A percentile compares a stretch with the other conserved stretches of the same genome.
phyloP scores from a whole-genome alignment of 2,797 vertebrate genomes.

The Coendou prehensilis region DNA sequence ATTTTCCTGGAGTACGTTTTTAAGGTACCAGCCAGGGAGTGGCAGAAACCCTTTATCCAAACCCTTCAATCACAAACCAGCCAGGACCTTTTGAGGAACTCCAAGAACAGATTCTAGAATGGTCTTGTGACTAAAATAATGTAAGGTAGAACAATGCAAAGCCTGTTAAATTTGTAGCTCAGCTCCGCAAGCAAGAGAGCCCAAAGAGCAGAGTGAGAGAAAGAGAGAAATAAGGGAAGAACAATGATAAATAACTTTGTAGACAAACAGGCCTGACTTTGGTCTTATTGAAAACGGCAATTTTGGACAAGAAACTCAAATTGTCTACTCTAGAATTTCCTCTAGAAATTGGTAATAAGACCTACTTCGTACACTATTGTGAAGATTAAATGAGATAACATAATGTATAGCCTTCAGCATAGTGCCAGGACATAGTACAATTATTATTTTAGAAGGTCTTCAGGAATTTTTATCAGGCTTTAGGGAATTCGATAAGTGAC shows the following conservation, averaged over 20 bases:
- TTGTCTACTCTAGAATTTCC: background rate
- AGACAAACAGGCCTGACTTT: background rate
- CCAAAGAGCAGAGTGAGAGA: background rate
- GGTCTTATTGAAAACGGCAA: background rate
- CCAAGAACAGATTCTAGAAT: background rate
- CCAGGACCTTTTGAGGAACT: background rate
- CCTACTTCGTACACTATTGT: background rate
- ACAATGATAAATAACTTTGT: background rate
- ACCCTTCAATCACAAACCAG: background rate
- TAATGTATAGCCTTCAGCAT: background rate
- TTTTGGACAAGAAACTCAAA: background rate
- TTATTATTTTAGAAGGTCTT: constrained; percentile 3
- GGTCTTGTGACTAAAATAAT: background rate
- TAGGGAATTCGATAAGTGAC: background rate
- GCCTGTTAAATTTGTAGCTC: background rate
- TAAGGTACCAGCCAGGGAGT: background rate
- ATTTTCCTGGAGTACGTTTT: background rate
- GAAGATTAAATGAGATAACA: constrained; percentile 14
- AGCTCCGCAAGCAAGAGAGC: background rate
- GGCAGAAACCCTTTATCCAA: background rate
- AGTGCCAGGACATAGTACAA: background rate
- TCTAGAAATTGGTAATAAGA: background rate
- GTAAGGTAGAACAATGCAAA: background rate
- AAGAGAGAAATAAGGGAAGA: background rate
- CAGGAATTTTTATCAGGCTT: background rate